Conservation (phyloP, 2,797 vertebrate species). For the Semaprochilodus insignis region DNA sequence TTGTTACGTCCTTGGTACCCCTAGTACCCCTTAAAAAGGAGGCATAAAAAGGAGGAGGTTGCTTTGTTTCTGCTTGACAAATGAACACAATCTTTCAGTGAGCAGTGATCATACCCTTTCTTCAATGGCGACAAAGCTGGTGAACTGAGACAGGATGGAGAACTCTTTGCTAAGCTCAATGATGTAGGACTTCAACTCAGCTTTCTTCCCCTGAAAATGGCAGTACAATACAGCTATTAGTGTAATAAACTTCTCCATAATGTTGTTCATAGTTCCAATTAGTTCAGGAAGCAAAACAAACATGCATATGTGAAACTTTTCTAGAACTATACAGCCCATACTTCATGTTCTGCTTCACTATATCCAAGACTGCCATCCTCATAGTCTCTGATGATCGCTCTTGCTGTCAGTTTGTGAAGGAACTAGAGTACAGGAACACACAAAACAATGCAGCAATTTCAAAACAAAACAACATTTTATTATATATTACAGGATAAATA, state of each 20-base stretch:
- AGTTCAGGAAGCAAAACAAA: too few species aligned
- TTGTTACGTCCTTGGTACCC: too few species aligned
- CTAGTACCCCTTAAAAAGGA: too few species aligned
- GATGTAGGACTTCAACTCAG: constrained; percentile 82
- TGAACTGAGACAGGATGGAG: constrained; percentile 88
- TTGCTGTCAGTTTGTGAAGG: constrained; percentile 88
- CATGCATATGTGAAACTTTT: too few species aligned
- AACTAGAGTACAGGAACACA: constrained; percentile 72
- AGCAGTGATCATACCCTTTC: constrained; percentile 81
- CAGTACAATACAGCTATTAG: not conserved
- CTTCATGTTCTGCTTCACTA: constrained; percentile 85
- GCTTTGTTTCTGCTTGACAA: too few species aligned
- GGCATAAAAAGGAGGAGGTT: too few species aligned
- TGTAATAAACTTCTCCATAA: too few species aligned
- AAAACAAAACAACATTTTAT: too few species aligned
- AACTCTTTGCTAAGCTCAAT: constrained; percentile 86
- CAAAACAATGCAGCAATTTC: not conserved
- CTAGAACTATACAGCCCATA: constrained; percentile 45
- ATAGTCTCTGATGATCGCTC: constrained; percentile 87
- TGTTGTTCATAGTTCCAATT: too few species aligned
- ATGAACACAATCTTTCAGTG: not conserved
- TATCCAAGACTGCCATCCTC: constrained; percentile 85
- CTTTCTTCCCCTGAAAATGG: constrained; percentile 82
- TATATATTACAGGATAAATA: not conserved
- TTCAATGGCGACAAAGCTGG: constrained; percentile 90